Base-by-base conservation (phyloP, 2,888 invertebrate species). In the Mesorhabditis belari region DNA sequence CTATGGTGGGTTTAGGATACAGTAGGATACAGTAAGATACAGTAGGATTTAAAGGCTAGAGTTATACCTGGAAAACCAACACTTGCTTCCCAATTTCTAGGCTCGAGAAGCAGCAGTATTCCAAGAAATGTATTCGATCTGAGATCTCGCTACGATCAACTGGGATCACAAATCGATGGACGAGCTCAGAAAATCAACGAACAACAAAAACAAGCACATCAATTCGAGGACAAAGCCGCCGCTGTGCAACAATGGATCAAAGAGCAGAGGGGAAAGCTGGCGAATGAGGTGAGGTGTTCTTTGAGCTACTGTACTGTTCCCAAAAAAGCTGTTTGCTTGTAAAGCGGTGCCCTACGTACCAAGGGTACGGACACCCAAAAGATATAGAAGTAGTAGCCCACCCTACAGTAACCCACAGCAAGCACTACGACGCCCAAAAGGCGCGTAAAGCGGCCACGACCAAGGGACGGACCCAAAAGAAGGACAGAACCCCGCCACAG, bases 201-300 rank as follows among this genome's bases (percentile, higher is more conserved):
- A 55, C 67, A 70, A 35, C 70, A 72, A 27, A 55, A 55, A 52
- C 68, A 70, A 53, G 64, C 65, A 21, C 62, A 67, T 52, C 63
- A 67, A 28, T 71, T 76, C 52, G 65, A 61, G 25, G 69, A 74
- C 6, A 63, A 64, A 49, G 70, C 70, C 24, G 65, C 66, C 9
- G 70, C 68, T 24, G 58, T 77, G 21, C 59, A 65, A 17, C 61
- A 67, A 26, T 74, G 69, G 65, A 75, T 77, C 63, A 67, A 66
- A 24, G 60, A 57, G n/a, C 65, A 72, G 53, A 21, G 59, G 24
- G 19, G 24, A 12, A 23, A 23, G 6, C 27, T 59, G 21, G 62
- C 50, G 35, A 60, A 60, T 29, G 57, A 55, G 27, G 25, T 62
- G 55, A 58, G 21, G 12, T 56, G 2, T 19, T 51, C 6, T 19